Evolutionary conservation across 1,140 invertebrate genomes (phyloP).

Genomic region (Drosophila serrata): DNA sequence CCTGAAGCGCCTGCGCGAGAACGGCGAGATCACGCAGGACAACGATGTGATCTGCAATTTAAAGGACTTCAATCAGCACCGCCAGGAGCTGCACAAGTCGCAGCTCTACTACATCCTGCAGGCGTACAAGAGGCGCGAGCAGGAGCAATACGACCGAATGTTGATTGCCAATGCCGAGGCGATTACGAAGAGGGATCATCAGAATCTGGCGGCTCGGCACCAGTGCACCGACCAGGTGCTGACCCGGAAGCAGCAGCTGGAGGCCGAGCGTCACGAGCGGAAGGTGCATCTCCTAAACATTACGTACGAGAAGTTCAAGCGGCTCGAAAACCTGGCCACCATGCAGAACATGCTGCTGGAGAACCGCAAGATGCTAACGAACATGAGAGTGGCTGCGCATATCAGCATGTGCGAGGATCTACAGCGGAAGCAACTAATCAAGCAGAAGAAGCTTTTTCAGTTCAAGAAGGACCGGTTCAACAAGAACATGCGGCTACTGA

Average conservation of each 20-base stretch:
- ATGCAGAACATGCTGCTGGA: conserved; percentile 62
- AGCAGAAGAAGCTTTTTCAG: conserved; percentile 78
- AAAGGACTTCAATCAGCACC: conserved; percentile 82
- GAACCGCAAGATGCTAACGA: conserved; percentile 72
- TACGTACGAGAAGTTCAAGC: conserved; percentile 60
- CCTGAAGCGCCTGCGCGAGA: conserved; percentile 72
- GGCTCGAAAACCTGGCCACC: conserved; percentile 49
- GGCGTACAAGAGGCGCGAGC: conserved; percentile 68
- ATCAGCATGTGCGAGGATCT: conserved; percentile 62
- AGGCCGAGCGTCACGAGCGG: conserved; percentile 47
- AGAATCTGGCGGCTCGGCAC: conserved; percentile 54
- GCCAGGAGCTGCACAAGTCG: conserved; percentile 81
- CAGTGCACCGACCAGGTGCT: conserved; percentile 63
- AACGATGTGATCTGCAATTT: conserved; percentile 84
- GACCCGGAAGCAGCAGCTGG: conserved; percentile 52
- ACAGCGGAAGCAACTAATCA: conserved; percentile 72
- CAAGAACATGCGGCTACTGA: conserved; percentile 61
- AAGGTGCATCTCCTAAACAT: conserved; percentile 51
- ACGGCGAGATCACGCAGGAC: conserved; percentile 74
- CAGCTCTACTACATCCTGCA: conserved; percentile 78
- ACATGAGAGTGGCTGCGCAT: conserved; percentile 65
- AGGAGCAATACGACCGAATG: conserved; percentile 71
- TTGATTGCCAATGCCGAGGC: conserved; percentile 73
- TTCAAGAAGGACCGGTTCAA: conserved; percentile 77
- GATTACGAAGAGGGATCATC: conserved; percentile 71